These are phyloP conservation scores for Eupithecia tripunctaria DNA, from an alignment of 2,888 invertebrate species.

Conservation along the genomic window DNA sequence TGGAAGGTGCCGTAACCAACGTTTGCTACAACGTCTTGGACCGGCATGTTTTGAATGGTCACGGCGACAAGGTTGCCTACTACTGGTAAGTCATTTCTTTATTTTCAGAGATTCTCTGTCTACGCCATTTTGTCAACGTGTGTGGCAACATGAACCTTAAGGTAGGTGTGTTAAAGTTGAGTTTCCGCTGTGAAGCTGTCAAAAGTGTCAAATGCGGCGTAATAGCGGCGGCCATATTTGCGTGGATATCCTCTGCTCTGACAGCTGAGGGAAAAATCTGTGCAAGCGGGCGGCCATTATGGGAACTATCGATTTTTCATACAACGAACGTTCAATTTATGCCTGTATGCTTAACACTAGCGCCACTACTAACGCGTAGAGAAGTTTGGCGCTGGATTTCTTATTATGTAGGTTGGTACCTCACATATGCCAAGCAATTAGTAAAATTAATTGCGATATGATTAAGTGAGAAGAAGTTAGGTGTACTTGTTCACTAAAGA, in stretches of 20 bases:
- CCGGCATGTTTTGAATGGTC: constrained; percentile 93
- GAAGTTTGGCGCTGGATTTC: not conserved
- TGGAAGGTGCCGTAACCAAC: constrained; percentile 97
- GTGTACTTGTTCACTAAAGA: no score
- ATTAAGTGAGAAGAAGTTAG: not conserved
- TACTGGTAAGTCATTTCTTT: constrained; percentile 91
- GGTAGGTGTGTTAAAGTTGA: not conserved
- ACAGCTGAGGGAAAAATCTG: not conserved
- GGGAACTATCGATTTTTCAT: not conserved
- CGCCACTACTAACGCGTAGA: not conserved
- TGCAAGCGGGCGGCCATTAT: not conserved
- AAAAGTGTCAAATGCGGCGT: not conserved
- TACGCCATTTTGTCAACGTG: no score
- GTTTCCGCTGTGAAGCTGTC: not conserved
- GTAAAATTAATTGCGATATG: not conserved
- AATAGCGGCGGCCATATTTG: constrained; percentile 9
- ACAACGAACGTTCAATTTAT: not conserved
- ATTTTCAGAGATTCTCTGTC: constrained; percentile 43
- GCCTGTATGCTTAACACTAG: not conserved
- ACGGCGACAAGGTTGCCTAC: constrained; percentile 95
- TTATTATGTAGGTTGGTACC: not conserved
- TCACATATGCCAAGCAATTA: not conserved
- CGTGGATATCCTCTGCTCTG: constrained; percentile 2
- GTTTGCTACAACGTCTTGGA: constrained; percentile 98
- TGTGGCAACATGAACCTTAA: not conserved